Evolutionary conservation across 2,797 vertebrate species (phyloP), one percentile per base, ranked within the genome.

Genomic region (Esox masquinongy): DNA sequence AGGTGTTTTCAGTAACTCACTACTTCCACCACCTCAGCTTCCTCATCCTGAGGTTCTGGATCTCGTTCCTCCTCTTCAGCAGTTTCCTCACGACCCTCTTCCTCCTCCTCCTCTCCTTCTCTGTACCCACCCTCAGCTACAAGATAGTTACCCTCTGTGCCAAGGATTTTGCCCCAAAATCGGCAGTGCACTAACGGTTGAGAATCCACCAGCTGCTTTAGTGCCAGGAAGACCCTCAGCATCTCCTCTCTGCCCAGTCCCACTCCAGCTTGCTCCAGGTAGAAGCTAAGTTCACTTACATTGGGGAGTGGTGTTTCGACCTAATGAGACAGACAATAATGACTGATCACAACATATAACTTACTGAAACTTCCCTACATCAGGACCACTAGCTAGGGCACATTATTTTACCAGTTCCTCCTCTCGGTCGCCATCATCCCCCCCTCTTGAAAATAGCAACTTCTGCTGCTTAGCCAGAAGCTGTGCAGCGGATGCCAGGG

Each of bases 151-250:
- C 86, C 92, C 76, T 95, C 89, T 16, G 87, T 89, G 17, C 97
- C 97, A 70, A 99, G 78, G 74, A 99, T 95, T 86, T 98, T 98
- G 0, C 98, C 98, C 97, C 98, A 99, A 80, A 99, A 94, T 63
- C 95, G 93, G 79, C 97, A 99, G 59, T 53, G 92, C 70, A 92
- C 92, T 76, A 98, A 88, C 14, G 88, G 90, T 49, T 95, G 93
- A 0, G 84, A 86, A 56, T 90, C 93, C 34, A 94, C 87, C 6
- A 99, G 93, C 34, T 95, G 95, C 77, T 96, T 97, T 68, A 99
- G 91, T 5, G 96, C 95, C 36, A 99, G 95, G 80, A 95, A 93
- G 85, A 98, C 83, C 63, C 92, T 94, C 31, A 95, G 96, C 76
- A 87, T 94, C 90, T 98, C 97, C 73, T 96, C 95, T 70, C 92